Evolutionary conservation across 2,113 vertebrate species (phyloP).

Genomic region (Lasiurus borealis): DNA sequence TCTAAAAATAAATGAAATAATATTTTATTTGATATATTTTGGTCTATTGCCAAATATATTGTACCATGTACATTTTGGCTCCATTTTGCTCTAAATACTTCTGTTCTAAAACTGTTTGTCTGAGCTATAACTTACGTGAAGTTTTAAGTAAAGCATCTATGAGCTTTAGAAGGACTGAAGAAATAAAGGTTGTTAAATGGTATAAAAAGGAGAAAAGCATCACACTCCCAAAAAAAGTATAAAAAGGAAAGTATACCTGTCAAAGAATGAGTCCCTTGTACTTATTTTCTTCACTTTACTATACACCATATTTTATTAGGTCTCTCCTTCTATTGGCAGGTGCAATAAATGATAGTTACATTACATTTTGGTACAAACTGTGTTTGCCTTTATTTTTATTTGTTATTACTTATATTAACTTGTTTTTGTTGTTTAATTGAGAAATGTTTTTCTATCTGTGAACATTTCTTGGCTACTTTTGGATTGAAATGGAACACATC

Average conservation of each 20-base stretch:
- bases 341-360: neutral
- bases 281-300: neutral
- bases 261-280: neutral
- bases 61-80: neutral
- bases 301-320: neutral
- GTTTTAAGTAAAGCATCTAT: neutral
- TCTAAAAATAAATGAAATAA: neutral
- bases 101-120: neutral
- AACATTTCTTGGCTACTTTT: neutral
- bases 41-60: neutral
- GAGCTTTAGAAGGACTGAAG: neutral
- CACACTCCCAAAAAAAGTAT: neutral
- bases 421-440: constrained; percentile 32
- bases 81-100: neutral
- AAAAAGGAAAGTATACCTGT: neutral
- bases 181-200: neutral
- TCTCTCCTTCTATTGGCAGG: neutral
- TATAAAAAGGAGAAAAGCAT: neutral
- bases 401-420: neutral
- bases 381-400: neutral
- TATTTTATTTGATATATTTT: neutral
- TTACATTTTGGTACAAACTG: neutral
- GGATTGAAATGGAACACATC: neutral
- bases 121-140: neutral
- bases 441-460: neutral